A percentile compares a stretch with the other conserved stretches of the same genome.
These are phyloP conservation scores for Rhamnusium bicolor DNA, from an alignment of 2,888 invertebrate genomes.

Conservation along the genomic window DNA sequence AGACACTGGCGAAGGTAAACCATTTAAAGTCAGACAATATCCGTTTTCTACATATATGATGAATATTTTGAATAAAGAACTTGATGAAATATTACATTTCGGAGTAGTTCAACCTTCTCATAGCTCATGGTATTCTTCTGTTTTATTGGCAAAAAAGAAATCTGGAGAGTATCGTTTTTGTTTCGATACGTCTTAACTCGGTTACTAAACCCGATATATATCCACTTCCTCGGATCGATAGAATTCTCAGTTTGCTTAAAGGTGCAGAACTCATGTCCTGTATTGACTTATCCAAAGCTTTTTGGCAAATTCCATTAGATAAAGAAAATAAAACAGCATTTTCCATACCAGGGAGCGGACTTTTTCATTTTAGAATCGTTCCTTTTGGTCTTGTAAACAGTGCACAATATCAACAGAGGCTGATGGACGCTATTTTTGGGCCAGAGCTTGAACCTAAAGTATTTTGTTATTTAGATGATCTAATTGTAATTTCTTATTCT, in stretches of 20 bases:
- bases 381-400: slow-evolving; percentile 55
- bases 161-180: slow-evolving; percentile 36
- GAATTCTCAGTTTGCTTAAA: slow-evolving; percentile 40
- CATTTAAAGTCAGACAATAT: slow-evolving; percentile 38
- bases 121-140: slow-evolving; percentile 55
- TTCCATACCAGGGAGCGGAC: slow-evolving; percentile 47
- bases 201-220: slow-evolving; percentile 28
- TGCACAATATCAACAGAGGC: slow-evolving; percentile 48
- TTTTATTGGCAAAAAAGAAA: slow-evolving; percentile 51
- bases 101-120: slow-evolving; percentile 53
- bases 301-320: slow-evolving; percentile 53
- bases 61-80: slow-evolving; percentile 43
- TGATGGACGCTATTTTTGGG: slow-evolving; percentile 52
- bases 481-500: slow-evolving; percentile 40
- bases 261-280: slow-evolving; percentile 34
- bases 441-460: slow-evolving; percentile 49
- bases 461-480: slow-evolving; percentile 49
- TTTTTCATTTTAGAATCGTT: slow-evolving; percentile 43
- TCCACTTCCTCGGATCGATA: slow-evolving; percentile 38
- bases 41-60: slow-evolving; percentile 32
- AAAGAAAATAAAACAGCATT: slow-evolving; percentile 57
- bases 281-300: slow-evolving; percentile 44
- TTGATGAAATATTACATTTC: slow-evolving; percentile 50
- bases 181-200: slow-evolving; percentile 29
- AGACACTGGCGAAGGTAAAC: slow-evolving; percentile 44